phyloP scores from a whole-genome alignment of 2,888 invertebrate species.

The Drosophila gaucha region DNA sequence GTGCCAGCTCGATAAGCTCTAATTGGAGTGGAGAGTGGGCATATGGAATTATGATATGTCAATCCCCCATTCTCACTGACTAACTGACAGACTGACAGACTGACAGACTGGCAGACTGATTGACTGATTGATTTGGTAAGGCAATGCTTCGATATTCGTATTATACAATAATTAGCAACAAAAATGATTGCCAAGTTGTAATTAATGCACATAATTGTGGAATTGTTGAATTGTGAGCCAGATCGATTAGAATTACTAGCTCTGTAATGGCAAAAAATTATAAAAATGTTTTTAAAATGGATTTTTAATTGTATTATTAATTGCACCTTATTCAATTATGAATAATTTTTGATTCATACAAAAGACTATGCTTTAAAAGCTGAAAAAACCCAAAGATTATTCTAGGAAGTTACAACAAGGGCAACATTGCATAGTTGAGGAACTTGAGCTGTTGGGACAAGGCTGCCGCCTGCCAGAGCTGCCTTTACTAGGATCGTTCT shows the following conservation, averaged over 20 bases:
- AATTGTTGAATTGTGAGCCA: slow-evolving; percentile 58
- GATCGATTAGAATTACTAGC: slow-evolving; percentile 54
- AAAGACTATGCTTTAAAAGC: slow-evolving; percentile 16
- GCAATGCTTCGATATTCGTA: slow-evolving; percentile 61
- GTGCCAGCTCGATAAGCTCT: slow-evolving; percentile 41
- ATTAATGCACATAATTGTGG: slow-evolving; percentile 75
- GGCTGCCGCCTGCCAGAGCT: slow-evolving; percentile 22
- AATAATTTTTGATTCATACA: slow-evolving; percentile 65
- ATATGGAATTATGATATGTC: slow-evolving; percentile 21
- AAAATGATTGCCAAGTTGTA: slow-evolving; percentile 73
- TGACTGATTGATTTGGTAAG: slow-evolving; percentile 64
- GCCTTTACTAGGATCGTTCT: too few relatives aligned
- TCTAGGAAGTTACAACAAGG: slow-evolving; percentile 46
- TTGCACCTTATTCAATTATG: slow-evolving; percentile 79
- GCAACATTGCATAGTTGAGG: background rate
- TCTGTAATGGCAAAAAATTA: slow-evolving; percentile 56
- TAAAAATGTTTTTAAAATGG: slow-evolving; percentile 73
- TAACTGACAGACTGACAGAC: background rate
- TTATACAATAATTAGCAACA: slow-evolving; percentile 71
- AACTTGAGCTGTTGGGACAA: slow-evolving; percentile 10
- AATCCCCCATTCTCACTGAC: background rate
- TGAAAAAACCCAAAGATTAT: slow-evolving; percentile 33
- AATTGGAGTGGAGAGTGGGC: slow-evolving; percentile 29
- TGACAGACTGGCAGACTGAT: background rate
- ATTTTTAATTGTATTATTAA: slow-evolving; percentile 80